A percentile compares a stretch with the other conserved stretches of the same genome.
phyloP scores from a whole-genome alignment of 1,140 invertebrate genomes.

The Trichoplusia ni region DNA sequence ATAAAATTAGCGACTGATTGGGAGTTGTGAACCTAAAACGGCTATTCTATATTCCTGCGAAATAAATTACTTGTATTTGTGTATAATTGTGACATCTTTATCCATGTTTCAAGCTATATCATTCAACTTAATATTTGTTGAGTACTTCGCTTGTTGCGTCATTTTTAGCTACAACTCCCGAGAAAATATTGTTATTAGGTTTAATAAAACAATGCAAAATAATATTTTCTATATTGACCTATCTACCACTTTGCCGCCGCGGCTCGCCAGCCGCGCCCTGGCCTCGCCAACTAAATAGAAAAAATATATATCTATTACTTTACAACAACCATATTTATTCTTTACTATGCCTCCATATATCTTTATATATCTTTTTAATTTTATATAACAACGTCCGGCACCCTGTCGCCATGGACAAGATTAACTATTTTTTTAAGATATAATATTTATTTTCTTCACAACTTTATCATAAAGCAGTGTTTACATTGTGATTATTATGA shows the following conservation, averaged over 20 bases:
- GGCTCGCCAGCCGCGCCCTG: conserved; percentile 13
- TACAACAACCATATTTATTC: conserved; percentile 52
- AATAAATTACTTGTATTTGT: too few species aligned
- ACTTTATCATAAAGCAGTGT: conserved; percentile 48
- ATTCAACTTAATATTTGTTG: too few species aligned
- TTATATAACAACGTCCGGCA: conserved; percentile 42
- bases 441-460: conserved; percentile 46
- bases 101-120: too few species aligned
- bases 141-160: too few species aligned
- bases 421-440: conserved; percentile 25
- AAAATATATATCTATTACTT: conserved; percentile 62
- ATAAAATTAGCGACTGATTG: conserved; percentile 7
- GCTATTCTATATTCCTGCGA: too few species aligned
- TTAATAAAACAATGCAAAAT: background rate
- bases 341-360: conserved; percentile 29
- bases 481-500: conserved; percentile 25
- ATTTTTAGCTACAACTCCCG: background rate
- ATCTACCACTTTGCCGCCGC: conserved; percentile 6
- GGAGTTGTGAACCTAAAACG: background rate
- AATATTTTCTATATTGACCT: conserved; percentile 22
- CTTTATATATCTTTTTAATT: conserved; percentile 40
- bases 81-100: too few species aligned
- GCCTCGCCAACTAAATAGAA: conserved; percentile 49
- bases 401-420: conserved; percentile 42
- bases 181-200: background rate